A percentile compares a stretch with the other conserved stretches of the same genome.
Conservation (phyloP, 35 echinoderm and acorn worm species). For the Acanthaster planci region DNA sequence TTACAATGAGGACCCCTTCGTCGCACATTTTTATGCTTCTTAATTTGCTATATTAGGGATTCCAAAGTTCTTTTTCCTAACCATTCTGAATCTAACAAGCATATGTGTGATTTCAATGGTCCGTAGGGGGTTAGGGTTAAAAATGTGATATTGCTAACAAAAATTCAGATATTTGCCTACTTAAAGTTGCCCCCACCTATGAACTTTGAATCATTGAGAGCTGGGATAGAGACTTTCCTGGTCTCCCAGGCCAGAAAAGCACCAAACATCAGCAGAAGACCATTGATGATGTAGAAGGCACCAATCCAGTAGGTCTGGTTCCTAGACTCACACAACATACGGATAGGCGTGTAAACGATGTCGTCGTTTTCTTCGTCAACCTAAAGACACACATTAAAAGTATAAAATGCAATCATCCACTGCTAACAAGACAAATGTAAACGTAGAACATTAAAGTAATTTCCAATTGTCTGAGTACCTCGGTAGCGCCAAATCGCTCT, state of each 20-base stretch:
- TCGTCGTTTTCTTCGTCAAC: slow-evolving; percentile 37
- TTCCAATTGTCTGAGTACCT: slow-evolving; percentile 32
- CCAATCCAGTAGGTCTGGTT: slow-evolving; percentile 60
- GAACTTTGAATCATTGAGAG: slow-evolving; percentile 76
- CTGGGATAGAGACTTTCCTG: slow-evolving; percentile 64
- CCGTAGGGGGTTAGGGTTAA: too few relatives aligned
- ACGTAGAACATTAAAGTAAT: too few relatives aligned
- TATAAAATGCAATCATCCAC: too few relatives aligned
- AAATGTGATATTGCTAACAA: too few relatives aligned
- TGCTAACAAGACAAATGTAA: too few relatives aligned
- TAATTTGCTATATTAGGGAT: too few relatives aligned
- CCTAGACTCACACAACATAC: slow-evolving; percentile 41
- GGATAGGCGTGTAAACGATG: slow-evolving; percentile 39
- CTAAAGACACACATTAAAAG: slow-evolving; percentile 7
- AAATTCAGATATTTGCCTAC: not conserved
- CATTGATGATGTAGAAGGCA: slow-evolving; percentile 46
- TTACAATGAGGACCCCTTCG: not conserved
- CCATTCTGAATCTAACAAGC: too few relatives aligned
- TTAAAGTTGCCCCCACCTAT: slow-evolving; percentile 47
- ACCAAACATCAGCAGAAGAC: slow-evolving; percentile 69
- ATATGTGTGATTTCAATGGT: too few relatives aligned
- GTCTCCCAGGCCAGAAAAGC: slow-evolving; percentile 86
- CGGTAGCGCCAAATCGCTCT: not conserved
- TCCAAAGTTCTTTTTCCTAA: too few relatives aligned
- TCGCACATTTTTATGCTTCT: too few relatives aligned